These are phyloP conservation scores for Leucoptera coffeella DNA, from an alignment of 2,888 invertebrate species.

Conservation along the genomic window DNA sequence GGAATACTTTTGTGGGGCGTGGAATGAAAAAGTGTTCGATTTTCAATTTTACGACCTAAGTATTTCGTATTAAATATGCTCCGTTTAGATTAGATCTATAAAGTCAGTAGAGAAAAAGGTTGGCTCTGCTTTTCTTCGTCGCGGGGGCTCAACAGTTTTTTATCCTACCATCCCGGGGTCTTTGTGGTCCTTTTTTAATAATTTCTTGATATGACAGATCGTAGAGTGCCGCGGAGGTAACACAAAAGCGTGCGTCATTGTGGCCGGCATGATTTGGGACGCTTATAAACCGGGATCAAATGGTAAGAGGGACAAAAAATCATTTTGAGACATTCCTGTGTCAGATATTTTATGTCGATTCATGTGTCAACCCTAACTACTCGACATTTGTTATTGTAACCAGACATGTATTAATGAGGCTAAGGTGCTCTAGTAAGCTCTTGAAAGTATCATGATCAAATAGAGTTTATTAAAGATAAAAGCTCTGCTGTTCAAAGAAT, in stretches of 20 bases:
- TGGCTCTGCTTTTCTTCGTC: slow-evolving; percentile 30
- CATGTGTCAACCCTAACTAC: too few species aligned
- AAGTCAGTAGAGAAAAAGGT: slow-evolving; percentile 40
- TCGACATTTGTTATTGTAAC: too few species aligned
- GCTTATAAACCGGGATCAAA: slow-evolving; percentile 1
- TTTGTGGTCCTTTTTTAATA: slow-evolving; percentile 25
- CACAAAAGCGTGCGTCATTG: slow-evolving; percentile 19
- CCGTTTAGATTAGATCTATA: slow-evolving; percentile 24
- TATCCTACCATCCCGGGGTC: slow-evolving; percentile 8
- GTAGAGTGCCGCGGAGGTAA: slow-evolving; percentile 22
- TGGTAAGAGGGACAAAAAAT: slow-evolving; percentile 1
- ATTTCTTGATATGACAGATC: slow-evolving; percentile 38
- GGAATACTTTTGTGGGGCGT: slow-evolving; percentile 38
- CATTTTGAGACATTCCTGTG: slow-evolving; percentile 1
- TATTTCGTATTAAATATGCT: slow-evolving; percentile 26
- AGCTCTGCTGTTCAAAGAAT: too few species aligned
- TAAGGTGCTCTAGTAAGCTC: too few species aligned
- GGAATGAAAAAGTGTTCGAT: slow-evolving; percentile 28
- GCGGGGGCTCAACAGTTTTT: slow-evolving; percentile 28
- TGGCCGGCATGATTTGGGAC: slow-evolving; percentile 1
- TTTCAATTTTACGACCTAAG: slow-evolving; percentile 35
- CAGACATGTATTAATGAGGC: too few species aligned
- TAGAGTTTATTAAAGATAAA: too few species aligned
- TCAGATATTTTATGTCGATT: neutral
- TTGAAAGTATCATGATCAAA: too few species aligned